Evolutionary conservation across 2,797 vertebrate genomes (phyloP).

Genomic region (Fistularia commersonii): DNA sequence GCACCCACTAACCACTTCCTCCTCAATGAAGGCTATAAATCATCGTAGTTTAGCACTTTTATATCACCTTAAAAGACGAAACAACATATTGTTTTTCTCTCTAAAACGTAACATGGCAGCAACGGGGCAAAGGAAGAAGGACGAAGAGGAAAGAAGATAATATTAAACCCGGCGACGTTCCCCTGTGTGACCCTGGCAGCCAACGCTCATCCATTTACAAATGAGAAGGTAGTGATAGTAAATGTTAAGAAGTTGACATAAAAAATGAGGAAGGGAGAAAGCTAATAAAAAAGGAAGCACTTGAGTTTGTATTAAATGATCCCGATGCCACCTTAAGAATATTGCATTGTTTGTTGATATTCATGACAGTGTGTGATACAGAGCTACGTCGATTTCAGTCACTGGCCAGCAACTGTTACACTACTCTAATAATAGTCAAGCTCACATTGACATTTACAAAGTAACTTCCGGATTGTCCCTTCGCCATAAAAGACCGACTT

Average conservation of each 20-base stretch:
- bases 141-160: conserved; percentile 8
- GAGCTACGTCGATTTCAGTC: conserved; percentile 41
- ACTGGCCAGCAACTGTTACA: conserved; percentile 50
- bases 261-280: too few species aligned
- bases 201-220: conserved; percentile 60
- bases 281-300: not conserved
- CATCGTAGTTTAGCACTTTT: too few species aligned
- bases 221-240: conserved; percentile 43
- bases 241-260: conserved; percentile 1
- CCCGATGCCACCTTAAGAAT: conserved; percentile 10
- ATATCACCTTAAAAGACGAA: too few species aligned
- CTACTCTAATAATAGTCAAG: conserved; percentile 30
- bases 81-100: too few species aligned
- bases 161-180: conserved; percentile 39
- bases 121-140: not conserved
- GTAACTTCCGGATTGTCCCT: conserved; percentile 7
- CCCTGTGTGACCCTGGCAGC: conserved; percentile 35
- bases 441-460: fast-evolving
- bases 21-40: too few species aligned
- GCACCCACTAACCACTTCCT: not conserved
- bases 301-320: not conserved
- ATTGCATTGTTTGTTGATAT: conserved; percentile 29
- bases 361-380: conserved; percentile 38
- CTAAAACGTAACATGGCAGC: not conserved
- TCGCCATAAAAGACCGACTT: conserved; percentile 27